Base-by-base conservation (phyloP, 2,113 vertebrate genomes). In the Gambusia holbrooki region DNA sequence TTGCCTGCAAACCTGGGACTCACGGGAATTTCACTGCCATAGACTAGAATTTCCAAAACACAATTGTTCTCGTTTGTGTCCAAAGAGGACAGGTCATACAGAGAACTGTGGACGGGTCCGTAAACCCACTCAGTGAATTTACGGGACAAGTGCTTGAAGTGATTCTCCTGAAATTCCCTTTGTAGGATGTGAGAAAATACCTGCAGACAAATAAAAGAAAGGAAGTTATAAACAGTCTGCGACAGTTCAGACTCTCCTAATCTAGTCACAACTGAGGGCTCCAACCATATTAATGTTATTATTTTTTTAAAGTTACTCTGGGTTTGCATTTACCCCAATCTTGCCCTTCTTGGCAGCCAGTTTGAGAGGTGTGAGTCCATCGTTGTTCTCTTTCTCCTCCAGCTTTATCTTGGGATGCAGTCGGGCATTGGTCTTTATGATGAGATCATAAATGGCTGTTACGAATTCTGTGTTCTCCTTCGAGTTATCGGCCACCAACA, bases 91-190 rank as follows among this genome's bases (percentile, higher is more conserved):
- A 99, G 92, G 90, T 99, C 97, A 1, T 98, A 99, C 29, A 99
- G 95, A 0, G 96, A 99, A n/a, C 96, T 95, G 76, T 96, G 96
- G 72, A 99, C 96, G 0, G 98, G 98, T 62, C 98, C 98, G 0
- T 99, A 99, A 27, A 96, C 97, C 98, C 97, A 99, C 90, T 99
- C 97, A 0, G 97, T 99, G 92, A 99, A 99, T 92, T 99, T 99
- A 51, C 97, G 94, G 22, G 98, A 99, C 87, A 99, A 92, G 75
- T 99, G 97, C 72, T 96, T 95, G 77, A 93, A 95, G 76, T 96
- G 88, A 0, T 91, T 91, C 14, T 96, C 95, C 0, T 95, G 93
- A 75, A 99, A 97, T 89, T 99, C 97, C 35, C 97, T 94, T 84
- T 95, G 93, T 61, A 99, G 94, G 74, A 99, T 98, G 88, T 99